These are phyloP conservation scores for Nephrotoma flavescens DNA, from an alignment of 2,888 invertebrate species.

Conservation along the genomic window DNA sequence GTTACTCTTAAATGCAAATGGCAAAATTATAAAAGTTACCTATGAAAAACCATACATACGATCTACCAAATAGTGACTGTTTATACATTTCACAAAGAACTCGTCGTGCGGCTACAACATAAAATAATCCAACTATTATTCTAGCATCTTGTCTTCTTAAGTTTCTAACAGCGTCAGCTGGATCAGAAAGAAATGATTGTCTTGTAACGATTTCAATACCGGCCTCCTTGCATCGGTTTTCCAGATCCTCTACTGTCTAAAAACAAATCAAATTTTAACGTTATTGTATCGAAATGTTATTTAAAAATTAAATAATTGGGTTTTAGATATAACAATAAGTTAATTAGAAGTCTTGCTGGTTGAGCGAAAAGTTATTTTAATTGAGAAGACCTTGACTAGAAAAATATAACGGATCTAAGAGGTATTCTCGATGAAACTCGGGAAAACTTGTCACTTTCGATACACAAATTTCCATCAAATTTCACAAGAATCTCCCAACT, in stretches of 20 bases:
- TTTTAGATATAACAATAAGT: too few relatives aligned
- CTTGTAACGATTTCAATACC: constrained; percentile 92
- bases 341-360: too few relatives aligned
- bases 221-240: constrained; percentile 79
- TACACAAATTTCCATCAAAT: too few relatives aligned
- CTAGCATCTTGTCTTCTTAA: constrained; percentile 90
- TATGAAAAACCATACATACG: constrained; percentile 98
- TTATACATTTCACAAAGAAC: constrained; percentile 96
- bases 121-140: constrained; percentile 96
- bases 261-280: constrained; percentile 9
- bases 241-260: constrained; percentile 94
- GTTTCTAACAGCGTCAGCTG: constrained; percentile 90
- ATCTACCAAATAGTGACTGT: constrained; percentile 83
- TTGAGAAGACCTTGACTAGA: too few relatives aligned
- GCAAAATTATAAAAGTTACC: constrained; percentile 36
- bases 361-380: too few relatives aligned
- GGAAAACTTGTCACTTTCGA: too few relatives aligned
- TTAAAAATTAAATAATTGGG: too few relatives aligned
- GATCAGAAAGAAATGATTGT: constrained; percentile 94
- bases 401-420: too few relatives aligned
- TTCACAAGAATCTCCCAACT: too few relatives aligned
- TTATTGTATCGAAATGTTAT: too few relatives aligned
- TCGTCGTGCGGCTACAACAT: constrained; percentile 90
- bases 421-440: too few relatives aligned
- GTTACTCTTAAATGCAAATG: neutral